phyloP scores from a whole-genome alignment of 2,797 vertebrate species.

The Pseudomugil gertrudae region DNA sequence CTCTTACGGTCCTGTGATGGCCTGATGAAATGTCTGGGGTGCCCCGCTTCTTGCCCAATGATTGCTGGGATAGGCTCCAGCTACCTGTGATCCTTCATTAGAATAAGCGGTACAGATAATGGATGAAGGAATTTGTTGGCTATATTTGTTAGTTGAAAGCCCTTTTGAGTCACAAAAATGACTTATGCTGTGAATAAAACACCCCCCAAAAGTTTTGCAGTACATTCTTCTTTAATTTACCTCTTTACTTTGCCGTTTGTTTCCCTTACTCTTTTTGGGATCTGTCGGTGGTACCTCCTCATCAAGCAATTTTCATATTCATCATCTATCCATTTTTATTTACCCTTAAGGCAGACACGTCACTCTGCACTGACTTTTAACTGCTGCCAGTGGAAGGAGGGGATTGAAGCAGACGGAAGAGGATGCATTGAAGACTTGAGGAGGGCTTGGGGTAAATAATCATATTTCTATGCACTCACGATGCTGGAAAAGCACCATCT shows the following conservation, averaged over 20 bases:
- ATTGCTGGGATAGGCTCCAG: no score
- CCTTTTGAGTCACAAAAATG: slow-evolving; percentile 55
- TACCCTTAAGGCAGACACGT: slow-evolving; percentile 55
- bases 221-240: slow-evolving; percentile 45
- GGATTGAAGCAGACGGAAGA: slow-evolving; percentile 57
- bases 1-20: no score
- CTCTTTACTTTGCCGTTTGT: slow-evolving; percentile 44
- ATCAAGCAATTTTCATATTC: slow-evolving; percentile 52
- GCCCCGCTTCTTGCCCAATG: no score
- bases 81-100: no score
- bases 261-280: slow-evolving; percentile 41
- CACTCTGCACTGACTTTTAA: slow-evolving; percentile 58
- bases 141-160: slow-evolving; percentile 70
- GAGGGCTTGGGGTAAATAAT: slow-evolving; percentile 79
- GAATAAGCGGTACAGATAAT: no score
- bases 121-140: no score
- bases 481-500: slow-evolving; percentile 82
- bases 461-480: slow-evolving; percentile 81
- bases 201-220: no score
- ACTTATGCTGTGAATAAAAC: slow-evolving; percentile 11
- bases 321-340: slow-evolving; percentile 43
- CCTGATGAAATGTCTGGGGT: no score
- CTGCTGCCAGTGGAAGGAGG: slow-evolving; percentile 44
- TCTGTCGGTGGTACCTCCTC: slow-evolving; percentile 53
- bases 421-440: slow-evolving; percentile 71